Base-by-base conservation (phyloP, 1,140 invertebrate species). In the Papilio polytes region DNA sequence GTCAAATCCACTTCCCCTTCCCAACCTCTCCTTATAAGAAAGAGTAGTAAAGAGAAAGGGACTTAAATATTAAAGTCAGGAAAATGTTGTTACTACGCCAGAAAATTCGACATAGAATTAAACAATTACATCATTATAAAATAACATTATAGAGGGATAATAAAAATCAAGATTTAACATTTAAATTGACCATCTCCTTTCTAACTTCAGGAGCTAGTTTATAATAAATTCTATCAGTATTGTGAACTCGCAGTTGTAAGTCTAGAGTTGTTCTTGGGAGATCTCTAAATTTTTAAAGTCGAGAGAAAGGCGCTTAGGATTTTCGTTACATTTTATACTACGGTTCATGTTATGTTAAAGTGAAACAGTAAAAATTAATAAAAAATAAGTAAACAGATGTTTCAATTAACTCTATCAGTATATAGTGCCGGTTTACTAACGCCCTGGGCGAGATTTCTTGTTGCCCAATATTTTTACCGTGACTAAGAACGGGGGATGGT, bases 211-310 rank as follows among this genome's bases (percentile, higher is more conserved):
- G 36, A 63, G 2, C 59, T 63, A 22, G 56, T 10, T 9, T 59
- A 7, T 63, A 63, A 63, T 63, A 63, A 63, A 63, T 63, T 63
- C 20, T 63, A 13, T 26, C 10, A 22, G 59, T 63, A 22, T 63
- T 26, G 59, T 63, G 59, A 63, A 63, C 20, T 63, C 10, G 10
- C 22, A 63, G 20, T 22, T 63, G 59, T 63, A 63, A 63, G 20
- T 63, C 20, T 70, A 26, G 9, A 31, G 63, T 70, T 31, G 63
- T 70, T 70, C 63, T 70, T 70, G 59, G 26, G 20, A 63, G 20
- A 13, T 63, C 59, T 63, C 26, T 22, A 26, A 59, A 63, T 4
- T 63, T 63, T 63, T 63, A 63, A 20, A 63, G 59, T 26, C 22
- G 10, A 63, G 59, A 13, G 59, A 63, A 63, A 63, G 59, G 10